Evolutionary conservation across 2,888 invertebrate genomes (phyloP).

Genomic region (Sympetrum striolatum): DNA sequence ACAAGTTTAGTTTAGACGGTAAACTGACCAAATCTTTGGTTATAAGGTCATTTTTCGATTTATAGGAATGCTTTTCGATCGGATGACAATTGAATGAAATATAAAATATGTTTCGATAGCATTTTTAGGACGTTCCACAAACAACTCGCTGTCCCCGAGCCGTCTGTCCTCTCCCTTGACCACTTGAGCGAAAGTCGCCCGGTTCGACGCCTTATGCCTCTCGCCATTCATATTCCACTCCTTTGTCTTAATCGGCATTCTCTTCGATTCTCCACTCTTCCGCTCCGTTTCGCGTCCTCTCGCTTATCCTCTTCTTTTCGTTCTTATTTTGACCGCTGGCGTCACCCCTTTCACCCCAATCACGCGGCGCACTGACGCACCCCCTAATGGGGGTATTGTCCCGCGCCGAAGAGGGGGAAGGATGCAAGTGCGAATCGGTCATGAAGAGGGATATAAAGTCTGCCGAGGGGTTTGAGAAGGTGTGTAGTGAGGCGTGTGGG

Average conservation of each 20-base stretch:
- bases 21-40: too few relatives aligned
- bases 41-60: neutral
- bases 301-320: neutral
- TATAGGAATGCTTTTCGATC: neutral
- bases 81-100: too few relatives aligned
- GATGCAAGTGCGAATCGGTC: slow-evolving; percentile 44
- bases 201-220: neutral
- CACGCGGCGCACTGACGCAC: slow-evolving; percentile 16
- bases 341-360: neutral
- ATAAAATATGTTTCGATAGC: too few relatives aligned
- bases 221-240: neutral
- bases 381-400: slow-evolving; percentile 33
- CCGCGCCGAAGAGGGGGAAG: neutral
- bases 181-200: too few relatives aligned
- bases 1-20: too few relatives aligned
- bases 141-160: neutral
- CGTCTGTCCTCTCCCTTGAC: neutral
- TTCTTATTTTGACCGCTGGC: slow-evolving; percentile 11
- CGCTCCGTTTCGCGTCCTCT: neutral
- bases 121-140: neutral
- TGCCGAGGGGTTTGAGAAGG: neutral
- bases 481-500: slow-evolving; percentile 30
- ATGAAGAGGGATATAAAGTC: slow-evolving; percentile 1
- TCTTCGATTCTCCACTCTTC: neutral
- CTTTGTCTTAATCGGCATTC: neutral